These are phyloP conservation scores for Anoncus sp. DNA, from an alignment of 2,888 invertebrate species.

Conservation along the genomic window DNA sequence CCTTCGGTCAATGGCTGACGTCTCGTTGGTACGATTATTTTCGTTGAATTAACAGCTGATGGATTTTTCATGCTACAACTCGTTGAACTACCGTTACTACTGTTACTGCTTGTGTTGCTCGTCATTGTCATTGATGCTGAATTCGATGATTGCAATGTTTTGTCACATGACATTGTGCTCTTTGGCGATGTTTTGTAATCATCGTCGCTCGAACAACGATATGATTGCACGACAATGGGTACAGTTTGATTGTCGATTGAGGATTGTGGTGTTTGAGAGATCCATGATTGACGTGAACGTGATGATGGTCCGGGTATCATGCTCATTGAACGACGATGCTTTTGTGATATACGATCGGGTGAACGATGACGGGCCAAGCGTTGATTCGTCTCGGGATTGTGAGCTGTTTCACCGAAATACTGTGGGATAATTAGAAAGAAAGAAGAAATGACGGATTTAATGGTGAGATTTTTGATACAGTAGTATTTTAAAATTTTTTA, in stretches of 20 bases:
- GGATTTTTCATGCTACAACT: not conserved
- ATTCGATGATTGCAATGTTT: slow-evolving; percentile 57
- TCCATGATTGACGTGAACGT: slow-evolving; percentile 83
- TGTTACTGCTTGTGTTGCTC: not conserved
- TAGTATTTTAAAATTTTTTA: no score
- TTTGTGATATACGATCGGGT: slow-evolving; percentile 83
- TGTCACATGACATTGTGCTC: slow-evolving; percentile 45
- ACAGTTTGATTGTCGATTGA: not conserved
- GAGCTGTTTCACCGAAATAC: slow-evolving; percentile 96
- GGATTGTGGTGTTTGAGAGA: slow-evolving; percentile 72
- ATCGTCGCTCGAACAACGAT: slow-evolving; percentile 62
- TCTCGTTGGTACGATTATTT: slow-evolving; percentile 27
- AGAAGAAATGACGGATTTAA: not conserved
- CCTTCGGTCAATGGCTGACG: slow-evolving; percentile 47
- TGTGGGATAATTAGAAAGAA: slow-evolving; percentile 78
- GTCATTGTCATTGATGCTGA: slow-evolving; percentile 1
- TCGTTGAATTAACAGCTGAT: slow-evolving; percentile 12
- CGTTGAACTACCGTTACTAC: slow-evolving; percentile 5
- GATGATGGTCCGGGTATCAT: slow-evolving; percentile 77
- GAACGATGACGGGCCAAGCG: slow-evolving; percentile 83
- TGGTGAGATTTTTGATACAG: no score
- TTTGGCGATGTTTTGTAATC: slow-evolving; percentile 61
- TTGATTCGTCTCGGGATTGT: slow-evolving; percentile 94
- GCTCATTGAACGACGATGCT: slow-evolving; percentile 84
- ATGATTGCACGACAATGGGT: slow-evolving; percentile 50